Percentiles rank a stretch among this genome's conserved stretches.
phyloP scores from a whole-genome alignment of 1,140 invertebrate species.

The Trichoplusia ni region DNA sequence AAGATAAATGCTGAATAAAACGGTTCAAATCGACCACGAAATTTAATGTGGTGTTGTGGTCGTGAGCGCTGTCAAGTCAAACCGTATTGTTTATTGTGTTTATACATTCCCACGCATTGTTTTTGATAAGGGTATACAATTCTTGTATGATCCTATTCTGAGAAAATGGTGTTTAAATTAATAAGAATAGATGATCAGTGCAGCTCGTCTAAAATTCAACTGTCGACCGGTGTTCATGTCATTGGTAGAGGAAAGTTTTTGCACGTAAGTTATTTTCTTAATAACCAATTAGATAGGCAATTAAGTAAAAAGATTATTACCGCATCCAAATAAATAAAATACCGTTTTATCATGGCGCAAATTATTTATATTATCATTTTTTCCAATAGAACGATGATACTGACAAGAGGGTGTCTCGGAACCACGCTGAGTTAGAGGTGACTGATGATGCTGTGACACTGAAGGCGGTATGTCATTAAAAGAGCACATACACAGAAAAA shows the following conservation, averaged over 20 bases:
- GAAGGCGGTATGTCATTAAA: constrained; percentile 69
- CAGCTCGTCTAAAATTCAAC: constrained; percentile 56
- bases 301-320: too few species aligned
- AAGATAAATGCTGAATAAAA: too few species aligned
- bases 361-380: constrained; percentile 5
- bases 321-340: background rate
- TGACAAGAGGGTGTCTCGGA: constrained; percentile 67
- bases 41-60: too few species aligned
- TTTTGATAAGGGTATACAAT: too few species aligned
- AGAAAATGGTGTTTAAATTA: constrained; percentile 66
- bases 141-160: too few species aligned
- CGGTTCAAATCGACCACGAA: too few species aligned
- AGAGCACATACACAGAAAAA: too few species aligned
- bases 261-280: constrained; percentile 50
- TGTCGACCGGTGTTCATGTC: constrained; percentile 53
- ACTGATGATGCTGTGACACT: constrained; percentile 46
- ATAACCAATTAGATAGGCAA: too few species aligned
- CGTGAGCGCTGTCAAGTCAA: too few species aligned
- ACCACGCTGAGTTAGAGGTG: constrained; percentile 62
- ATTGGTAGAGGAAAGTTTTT: constrained; percentile 65
- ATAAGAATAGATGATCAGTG: constrained; percentile 51
- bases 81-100: too few species aligned
- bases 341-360: background rate
- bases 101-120: too few species aligned
- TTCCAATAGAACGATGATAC: constrained; percentile 55